Evolutionary conservation across 2,797 vertebrate genomes (phyloP).

Genomic region (Dendrocincla fuliginosa): DNA sequence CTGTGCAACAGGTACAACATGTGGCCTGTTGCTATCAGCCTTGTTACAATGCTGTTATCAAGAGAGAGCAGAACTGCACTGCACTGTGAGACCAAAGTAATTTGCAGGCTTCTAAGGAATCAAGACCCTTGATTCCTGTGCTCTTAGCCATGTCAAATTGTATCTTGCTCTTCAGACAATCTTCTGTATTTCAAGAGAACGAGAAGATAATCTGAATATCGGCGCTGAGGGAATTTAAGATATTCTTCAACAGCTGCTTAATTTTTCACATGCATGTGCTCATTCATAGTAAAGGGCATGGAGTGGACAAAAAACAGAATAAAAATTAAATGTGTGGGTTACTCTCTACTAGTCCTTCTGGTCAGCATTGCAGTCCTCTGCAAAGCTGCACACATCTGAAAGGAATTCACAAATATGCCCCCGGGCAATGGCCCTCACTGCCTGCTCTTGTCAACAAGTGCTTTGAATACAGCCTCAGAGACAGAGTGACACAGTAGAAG

Average conservation of each 20-base stretch:
- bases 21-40: neutral
- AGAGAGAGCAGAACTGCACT: neutral
- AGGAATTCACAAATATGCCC: rapidly evolving
- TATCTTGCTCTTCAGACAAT: neutral
- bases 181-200: neutral
- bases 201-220: neutral
- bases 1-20: neutral
- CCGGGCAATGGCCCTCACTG: neutral
- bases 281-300: neutral
- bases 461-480: neutral
- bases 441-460: neutral
- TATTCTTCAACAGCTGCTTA: neutral
- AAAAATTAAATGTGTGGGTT: neutral
- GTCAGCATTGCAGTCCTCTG: neutral
- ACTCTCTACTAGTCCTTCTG: neutral
- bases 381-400: neutral
- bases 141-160: neutral
- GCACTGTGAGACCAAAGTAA: neutral
- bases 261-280: neutral
- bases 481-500: neutral
- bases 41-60: neutral
- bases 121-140: neutral
- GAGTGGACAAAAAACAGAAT: neutral
- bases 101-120: neutral
- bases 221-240: neutral